Percentiles rank a stretch among this genome's conserved stretches.
Evolutionary conservation across 1,140 invertebrate genomes (phyloP).

Genomic region (Heliconius himera): DNA sequence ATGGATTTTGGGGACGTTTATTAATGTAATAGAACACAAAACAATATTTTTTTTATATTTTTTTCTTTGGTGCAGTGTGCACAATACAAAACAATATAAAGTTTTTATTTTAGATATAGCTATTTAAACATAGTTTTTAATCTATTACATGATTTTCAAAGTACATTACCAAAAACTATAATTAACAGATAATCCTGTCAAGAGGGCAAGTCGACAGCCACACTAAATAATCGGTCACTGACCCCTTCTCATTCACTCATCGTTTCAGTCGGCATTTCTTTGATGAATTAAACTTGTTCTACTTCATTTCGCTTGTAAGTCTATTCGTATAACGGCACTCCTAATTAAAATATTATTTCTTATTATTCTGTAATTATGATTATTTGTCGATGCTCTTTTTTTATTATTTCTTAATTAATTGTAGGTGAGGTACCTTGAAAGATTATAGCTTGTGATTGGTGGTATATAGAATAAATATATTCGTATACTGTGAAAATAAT

Average conservation of each 20-base stretch:
- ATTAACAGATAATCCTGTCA: not conserved
- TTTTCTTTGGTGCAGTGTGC: too few species aligned
- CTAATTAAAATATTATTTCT: not conserved
- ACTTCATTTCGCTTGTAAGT: not conserved
- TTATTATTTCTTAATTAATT: not conserved
- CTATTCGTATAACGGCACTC: conserved; percentile 6
- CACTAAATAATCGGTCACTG: conserved; percentile 22
- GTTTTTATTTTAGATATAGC: too few species aligned
- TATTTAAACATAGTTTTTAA: too few species aligned
- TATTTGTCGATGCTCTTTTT: not conserved
- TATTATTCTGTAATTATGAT: not conserved
- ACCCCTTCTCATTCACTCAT: conserved; percentile 23
- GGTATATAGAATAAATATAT: too few species aligned
- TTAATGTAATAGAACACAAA: too few species aligned
- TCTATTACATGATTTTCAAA: not conserved
- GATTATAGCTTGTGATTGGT: too few species aligned
- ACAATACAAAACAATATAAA: too few species aligned
- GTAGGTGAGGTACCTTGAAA: too few species aligned
- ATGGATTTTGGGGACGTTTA: too few species aligned
- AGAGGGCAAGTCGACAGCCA: not conserved
- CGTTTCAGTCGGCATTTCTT: conserved; percentile 25
- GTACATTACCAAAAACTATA: not conserved
- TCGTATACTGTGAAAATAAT: too few species aligned
- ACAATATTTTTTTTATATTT: too few species aligned
- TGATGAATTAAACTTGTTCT: conserved; percentile 26